phyloP scores from a whole-genome alignment of 2,113 vertebrate species.

The Zootoca vivipara region DNA sequence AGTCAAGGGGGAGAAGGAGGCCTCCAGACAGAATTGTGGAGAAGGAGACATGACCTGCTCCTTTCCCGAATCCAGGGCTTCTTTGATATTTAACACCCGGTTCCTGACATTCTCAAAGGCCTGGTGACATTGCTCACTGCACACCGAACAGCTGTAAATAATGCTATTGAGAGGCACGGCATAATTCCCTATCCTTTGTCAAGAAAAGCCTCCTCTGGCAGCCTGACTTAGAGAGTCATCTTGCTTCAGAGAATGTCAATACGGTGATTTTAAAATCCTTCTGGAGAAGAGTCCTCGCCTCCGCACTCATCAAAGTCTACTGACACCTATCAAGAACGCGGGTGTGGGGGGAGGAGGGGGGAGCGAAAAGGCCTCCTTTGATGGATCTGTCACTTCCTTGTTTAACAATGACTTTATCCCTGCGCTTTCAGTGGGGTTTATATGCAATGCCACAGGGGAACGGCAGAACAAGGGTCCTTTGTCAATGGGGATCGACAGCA shows the following conservation, averaged over 20 bases:
- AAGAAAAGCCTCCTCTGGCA: conserved; percentile 48
- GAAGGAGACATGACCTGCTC: not conserved
- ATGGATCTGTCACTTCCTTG: conserved; percentile 41
- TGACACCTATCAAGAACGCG: conserved; percentile 54
- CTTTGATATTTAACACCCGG: not conserved
- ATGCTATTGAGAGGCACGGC: conserved; percentile 28
- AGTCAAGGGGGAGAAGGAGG: not conserved
- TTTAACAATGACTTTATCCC: conserved; percentile 54
- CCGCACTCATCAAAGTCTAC: conserved; percentile 55
- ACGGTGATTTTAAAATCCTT: conserved; percentile 69
- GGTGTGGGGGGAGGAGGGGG: not conserved
- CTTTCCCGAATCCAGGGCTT: not conserved
- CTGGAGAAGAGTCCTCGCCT: conserved; percentile 61
- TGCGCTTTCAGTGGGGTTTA: conserved; percentile 29
- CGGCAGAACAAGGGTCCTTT: not conserved
- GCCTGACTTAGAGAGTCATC: conserved; percentile 59
- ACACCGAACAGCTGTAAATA: not conserved
- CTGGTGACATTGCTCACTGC: not conserved
- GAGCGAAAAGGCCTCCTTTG: conserved; percentile 52
- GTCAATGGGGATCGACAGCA: too few relatives aligned
- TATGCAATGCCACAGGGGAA: conserved; percentile 28
- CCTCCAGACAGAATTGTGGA: not conserved
- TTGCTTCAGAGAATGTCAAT: conserved; percentile 66
- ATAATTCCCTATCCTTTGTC: conserved; percentile 47
- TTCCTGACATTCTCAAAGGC: not conserved